Conservation (phyloP, 2,113 vertebrate genomes). For the Brachirus orientalis region DNA sequence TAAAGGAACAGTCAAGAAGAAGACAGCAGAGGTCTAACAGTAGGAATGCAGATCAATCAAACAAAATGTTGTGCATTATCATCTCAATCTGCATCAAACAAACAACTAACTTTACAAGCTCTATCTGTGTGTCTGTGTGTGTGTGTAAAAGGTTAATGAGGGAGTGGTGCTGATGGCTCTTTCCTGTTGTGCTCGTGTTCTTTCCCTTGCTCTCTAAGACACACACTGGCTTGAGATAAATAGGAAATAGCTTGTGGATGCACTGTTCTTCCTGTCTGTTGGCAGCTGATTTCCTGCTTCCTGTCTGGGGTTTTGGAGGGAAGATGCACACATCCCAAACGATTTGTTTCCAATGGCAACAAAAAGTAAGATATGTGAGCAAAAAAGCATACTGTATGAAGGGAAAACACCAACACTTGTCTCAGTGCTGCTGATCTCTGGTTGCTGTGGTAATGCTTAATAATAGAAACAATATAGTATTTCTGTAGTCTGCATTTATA, state of each 20-base stretch:
- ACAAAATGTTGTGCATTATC: background rate
- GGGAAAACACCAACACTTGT: background rate
- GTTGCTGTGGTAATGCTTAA: background rate
- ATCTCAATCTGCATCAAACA: slow-evolving; percentile 12
- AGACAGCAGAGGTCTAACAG: too few species aligned
- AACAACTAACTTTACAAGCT: background rate
- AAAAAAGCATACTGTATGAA: background rate
- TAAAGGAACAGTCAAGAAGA: too few species aligned
- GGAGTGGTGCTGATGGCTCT: slow-evolving; percentile 43
- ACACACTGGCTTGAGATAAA: slow-evolving; percentile 13
- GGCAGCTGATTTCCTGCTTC: slow-evolving; percentile 62
- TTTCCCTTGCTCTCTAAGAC: too few species aligned
- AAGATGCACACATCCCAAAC: slow-evolving; percentile 25
- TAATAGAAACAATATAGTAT: too few species aligned
- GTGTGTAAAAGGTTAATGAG: slow-evolving; percentile 21
- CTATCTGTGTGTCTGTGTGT: slow-evolving; percentile 10
- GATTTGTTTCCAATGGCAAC: slow-evolving; percentile 37
- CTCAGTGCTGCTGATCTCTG: background rate
- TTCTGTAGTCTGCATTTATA: background rate
- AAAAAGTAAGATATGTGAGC: background rate
- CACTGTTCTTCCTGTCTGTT: slow-evolving; percentile 53
- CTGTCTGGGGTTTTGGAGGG: slow-evolving; percentile 45
- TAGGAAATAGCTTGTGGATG: slow-evolving; percentile 58
- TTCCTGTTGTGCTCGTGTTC: slow-evolving; percentile 39
- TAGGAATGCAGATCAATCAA: too few species aligned